These are phyloP conservation scores for Microctonus brassicae DNA, from an alignment of 2,888 invertebrate genomes.

Conservation along the genomic window DNA sequence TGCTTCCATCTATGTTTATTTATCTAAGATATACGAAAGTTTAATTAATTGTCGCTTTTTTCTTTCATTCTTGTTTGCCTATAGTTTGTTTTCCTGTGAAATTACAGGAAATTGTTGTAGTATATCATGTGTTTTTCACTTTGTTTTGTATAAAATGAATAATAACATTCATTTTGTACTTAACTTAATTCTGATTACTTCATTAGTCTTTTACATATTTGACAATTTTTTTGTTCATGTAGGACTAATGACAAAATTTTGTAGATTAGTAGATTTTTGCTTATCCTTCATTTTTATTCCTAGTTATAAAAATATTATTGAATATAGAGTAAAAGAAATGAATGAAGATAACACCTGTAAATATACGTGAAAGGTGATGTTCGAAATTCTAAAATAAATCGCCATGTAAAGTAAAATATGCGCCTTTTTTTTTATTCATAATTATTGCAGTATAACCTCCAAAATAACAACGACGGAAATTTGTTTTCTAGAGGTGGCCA, in stretches of 20 bases:
- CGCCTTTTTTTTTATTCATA: constrained; percentile 7
- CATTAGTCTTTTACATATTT: not conserved
- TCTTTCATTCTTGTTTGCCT: not conserved
- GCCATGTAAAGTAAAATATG: constrained; percentile 8
- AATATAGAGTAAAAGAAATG: not conserved
- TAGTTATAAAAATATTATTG: not conserved
- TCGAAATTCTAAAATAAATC: constrained; percentile 19
- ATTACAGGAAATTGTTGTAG: not conserved
- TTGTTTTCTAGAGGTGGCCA: too few species aligned
- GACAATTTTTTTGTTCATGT: not conserved
- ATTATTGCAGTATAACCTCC: too few species aligned
- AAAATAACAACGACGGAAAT: too few species aligned
- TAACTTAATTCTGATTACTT: not conserved
- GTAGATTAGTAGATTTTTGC: not conserved
- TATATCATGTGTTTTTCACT: not conserved
- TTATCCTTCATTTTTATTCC: not conserved
- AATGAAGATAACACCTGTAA: constrained; percentile 18
- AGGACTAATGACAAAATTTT: constrained; percentile 8
- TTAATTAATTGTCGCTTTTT: too few species aligned
- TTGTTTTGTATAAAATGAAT: not conserved
- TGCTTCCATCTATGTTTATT: too few species aligned
- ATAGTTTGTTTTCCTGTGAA: not conserved
- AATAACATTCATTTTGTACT: not conserved
- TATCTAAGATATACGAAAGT: too few species aligned
- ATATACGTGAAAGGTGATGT: constrained; percentile 20